phyloP scores from a whole-genome alignment of 2,113 vertebrate species.

The Condylura cristata region DNA sequence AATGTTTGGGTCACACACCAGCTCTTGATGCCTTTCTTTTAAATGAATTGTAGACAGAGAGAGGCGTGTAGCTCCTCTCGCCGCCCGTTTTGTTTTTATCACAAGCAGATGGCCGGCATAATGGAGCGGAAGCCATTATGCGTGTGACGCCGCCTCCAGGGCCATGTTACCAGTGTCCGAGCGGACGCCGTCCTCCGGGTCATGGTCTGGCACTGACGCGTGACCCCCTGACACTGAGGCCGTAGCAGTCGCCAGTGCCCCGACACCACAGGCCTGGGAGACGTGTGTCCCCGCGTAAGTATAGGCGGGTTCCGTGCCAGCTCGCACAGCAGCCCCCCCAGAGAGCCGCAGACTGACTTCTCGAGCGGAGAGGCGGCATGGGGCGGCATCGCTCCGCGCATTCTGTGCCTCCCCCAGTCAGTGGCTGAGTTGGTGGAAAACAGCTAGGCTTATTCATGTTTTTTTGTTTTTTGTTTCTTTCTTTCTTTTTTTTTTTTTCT shows the following conservation, averaged over 20 bases:
- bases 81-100: slow-evolving; percentile 25
- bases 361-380: too few relatives aligned
- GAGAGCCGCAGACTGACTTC: too few relatives aligned
- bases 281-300: slow-evolving; percentile 72
- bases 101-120: slow-evolving; percentile 57
- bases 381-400: too few relatives aligned
- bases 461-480: not conserved
- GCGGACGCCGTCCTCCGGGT: slow-evolving; percentile 63
- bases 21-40: slow-evolving; percentile 77
- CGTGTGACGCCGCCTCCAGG: slow-evolving; percentile 56
- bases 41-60: slow-evolving; percentile 38
- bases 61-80: slow-evolving; percentile 34
- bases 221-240: slow-evolving; percentile 63
- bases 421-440: slow-evolving; percentile 77
- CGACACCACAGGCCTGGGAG: slow-evolving; percentile 70
- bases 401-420: slow-evolving; percentile 65
- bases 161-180: slow-evolving; percentile 73
- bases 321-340: slow-evolving; percentile 64
- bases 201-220: slow-evolving; percentile 69
- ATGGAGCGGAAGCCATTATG: slow-evolving; percentile 66
- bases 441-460: slow-evolving; percentile 77
- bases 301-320: slow-evolving; percentile 61
- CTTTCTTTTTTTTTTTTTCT: slow-evolving; percentile 32
- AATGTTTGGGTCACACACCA: slow-evolving; percentile 55
- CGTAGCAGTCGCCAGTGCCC: slow-evolving; percentile 70